These are phyloP conservation scores for Mylabris sibirica DNA, from an alignment of 2,888 invertebrate species.

Conservation along the genomic window DNA sequence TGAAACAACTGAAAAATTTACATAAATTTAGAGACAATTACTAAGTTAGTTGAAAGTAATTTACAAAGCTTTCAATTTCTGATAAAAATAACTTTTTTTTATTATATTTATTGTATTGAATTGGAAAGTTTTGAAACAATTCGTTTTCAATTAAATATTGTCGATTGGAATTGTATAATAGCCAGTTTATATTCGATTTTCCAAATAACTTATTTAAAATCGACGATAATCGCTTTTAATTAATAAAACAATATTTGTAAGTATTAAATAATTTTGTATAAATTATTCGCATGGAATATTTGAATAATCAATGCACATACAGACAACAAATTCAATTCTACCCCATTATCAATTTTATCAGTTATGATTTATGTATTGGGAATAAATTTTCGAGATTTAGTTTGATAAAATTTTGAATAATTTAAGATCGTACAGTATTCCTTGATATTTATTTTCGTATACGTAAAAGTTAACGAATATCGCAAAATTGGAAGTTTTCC, in stretches of 20 bases:
- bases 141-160: neutral
- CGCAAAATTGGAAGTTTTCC: neutral
- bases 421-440: neutral
- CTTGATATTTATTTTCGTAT: neutral
- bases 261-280: neutral
- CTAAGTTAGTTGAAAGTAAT: neutral
- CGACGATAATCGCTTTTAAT: neutral
- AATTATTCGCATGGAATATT: neutral
- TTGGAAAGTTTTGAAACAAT: neutral
- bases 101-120: neutral
- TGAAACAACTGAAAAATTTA: neutral
- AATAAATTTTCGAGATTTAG: neutral
- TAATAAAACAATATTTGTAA: neutral
- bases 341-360: neutral
- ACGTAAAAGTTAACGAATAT: neutral
- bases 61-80: neutral
- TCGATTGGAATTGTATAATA: neutral
- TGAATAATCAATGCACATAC: conserved; percentile 4
- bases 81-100: neutral
- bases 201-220: neutral
- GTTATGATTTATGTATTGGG: neutral
- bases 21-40: neutral
- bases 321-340: neutral
- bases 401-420: neutral
- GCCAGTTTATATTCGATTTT: too few relatives aligned